phyloP scores from a whole-genome alignment of 2,888 invertebrate genomes.

The Plagiodera versicolora region DNA sequence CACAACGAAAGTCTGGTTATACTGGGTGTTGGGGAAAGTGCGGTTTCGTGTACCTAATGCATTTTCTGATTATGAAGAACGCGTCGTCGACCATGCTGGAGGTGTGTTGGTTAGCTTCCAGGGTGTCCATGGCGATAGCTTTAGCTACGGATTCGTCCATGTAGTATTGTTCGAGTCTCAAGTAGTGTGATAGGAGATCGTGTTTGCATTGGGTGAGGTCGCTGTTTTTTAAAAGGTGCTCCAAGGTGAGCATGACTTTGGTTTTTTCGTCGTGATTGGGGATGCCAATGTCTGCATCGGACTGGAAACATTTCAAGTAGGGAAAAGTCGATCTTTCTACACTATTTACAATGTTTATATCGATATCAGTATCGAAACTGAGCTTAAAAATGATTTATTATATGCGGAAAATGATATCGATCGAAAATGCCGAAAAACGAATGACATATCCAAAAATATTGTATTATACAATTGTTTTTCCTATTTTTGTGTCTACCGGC shows the following conservation, averaged over 20 bases:
- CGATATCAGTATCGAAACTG: too few relatives aligned
- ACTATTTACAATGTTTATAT: too few relatives aligned
- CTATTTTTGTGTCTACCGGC: too few relatives aligned
- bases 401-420: too few relatives aligned
- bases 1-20: slow-evolving; percentile 6
- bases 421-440: not conserved
- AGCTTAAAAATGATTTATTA: too few relatives aligned
- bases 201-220: slow-evolving; percentile 77
- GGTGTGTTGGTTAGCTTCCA: slow-evolving; percentile 72
- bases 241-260: slow-evolving; percentile 58
- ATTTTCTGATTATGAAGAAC: slow-evolving; percentile 95
- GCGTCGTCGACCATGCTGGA: slow-evolving; percentile 97
- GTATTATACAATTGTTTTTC: too few relatives aligned
- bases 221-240: slow-evolving; percentile 70
- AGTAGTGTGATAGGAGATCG: slow-evolving; percentile 83
- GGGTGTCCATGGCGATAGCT: slow-evolving; percentile 78
- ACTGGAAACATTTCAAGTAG: slow-evolving; percentile 55
- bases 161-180: slow-evolving; percentile 91
- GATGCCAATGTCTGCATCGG: slow-evolving; percentile 65
- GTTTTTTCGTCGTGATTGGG: slow-evolving; percentile 58
- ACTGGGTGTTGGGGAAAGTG: not conserved
- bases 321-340: too few relatives aligned
- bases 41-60: slow-evolving; percentile 67
- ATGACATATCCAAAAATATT: not conserved
- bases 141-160: slow-evolving; percentile 93